phyloP scores from a whole-genome alignment of 2,113 vertebrate species.

The Rhagologus leucostigma region DNA sequence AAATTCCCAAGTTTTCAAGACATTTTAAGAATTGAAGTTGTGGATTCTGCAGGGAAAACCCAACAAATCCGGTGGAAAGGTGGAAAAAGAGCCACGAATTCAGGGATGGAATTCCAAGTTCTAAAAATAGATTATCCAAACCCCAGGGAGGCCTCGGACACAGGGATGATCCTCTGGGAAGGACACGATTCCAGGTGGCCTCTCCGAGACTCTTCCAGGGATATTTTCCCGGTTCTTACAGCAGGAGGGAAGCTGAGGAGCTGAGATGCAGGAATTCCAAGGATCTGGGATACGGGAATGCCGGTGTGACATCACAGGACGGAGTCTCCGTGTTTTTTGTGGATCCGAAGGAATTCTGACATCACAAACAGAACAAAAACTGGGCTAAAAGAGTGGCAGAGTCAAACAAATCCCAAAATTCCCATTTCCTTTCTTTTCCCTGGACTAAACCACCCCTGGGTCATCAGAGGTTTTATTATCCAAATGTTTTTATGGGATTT shows the following conservation, averaged over 20 bases:
- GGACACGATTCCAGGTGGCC: background rate
- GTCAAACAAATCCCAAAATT: background rate
- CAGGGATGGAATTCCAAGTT: background rate
- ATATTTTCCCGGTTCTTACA: background rate
- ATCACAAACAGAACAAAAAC: background rate
- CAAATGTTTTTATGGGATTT: background rate
- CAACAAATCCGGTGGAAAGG: too few relatives aligned
- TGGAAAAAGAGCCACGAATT: background rate
- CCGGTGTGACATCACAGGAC: too few relatives aligned
- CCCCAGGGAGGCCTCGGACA: background rate
- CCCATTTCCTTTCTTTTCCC: background rate
- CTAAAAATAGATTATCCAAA: background rate
- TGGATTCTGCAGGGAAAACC: background rate
- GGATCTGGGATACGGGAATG: background rate
- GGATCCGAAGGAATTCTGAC: background rate
- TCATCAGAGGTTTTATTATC: background rate
- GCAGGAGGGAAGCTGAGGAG: background rate
- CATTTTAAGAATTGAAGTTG: background rate
- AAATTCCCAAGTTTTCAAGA: background rate
- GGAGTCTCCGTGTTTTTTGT: background rate
- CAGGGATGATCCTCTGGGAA: background rate
- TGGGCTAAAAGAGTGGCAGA: fast-evolving
- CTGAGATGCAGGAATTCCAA: background rate
- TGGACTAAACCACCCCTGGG: background rate
- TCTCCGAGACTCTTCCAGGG: too few relatives aligned